Conservation (phyloP, 2,113 vertebrate species). For the Galeopterus variegatus region DNA sequence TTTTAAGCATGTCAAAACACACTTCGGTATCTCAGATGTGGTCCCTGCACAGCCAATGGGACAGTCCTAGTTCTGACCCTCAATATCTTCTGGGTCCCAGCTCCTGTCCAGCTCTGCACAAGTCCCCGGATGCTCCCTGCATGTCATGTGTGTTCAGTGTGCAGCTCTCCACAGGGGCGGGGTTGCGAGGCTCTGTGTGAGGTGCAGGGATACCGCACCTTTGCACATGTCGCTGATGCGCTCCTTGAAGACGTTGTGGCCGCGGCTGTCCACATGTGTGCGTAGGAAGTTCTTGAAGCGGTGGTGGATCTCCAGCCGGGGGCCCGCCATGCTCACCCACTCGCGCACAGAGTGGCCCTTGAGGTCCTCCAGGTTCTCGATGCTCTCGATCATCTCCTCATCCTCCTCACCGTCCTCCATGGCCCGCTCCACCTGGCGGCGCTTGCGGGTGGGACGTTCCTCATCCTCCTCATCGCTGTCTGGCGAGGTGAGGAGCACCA, state of each 20-base stretch:
- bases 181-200: too few relatives aligned
- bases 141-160: too few relatives aligned
- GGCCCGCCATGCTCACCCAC: slow-evolving; percentile 98
- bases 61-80: neutral
- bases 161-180: too few relatives aligned
- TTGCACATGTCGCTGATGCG: slow-evolving; percentile 99
- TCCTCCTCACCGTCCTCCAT: slow-evolving; percentile 94
- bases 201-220: slow-evolving; percentile 87
- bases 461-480: slow-evolving; percentile 98
- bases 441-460: slow-evolving; percentile 93
- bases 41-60: rapidly evolving
- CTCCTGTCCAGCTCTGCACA: neutral
- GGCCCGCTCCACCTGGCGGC: slow-evolving; percentile 94
- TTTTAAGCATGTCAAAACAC: neutral
- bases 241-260: slow-evolving; percentile 99
- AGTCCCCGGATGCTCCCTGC: neutral
- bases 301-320: slow-evolving; percentile 98
- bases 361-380: slow-evolving; percentile 99
- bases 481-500: slow-evolving; percentile 70
- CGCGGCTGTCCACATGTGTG: slow-evolving; percentile 96
- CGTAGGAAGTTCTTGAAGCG: slow-evolving; percentile 99
- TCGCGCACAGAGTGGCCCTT: slow-evolving; percentile 97
- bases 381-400: slow-evolving; percentile 99
- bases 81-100: too few relatives aligned
- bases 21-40: neutral